phyloP scores from a whole-genome alignment of 2,113 vertebrate genomes.

The Corythaixoides concolor region DNA sequence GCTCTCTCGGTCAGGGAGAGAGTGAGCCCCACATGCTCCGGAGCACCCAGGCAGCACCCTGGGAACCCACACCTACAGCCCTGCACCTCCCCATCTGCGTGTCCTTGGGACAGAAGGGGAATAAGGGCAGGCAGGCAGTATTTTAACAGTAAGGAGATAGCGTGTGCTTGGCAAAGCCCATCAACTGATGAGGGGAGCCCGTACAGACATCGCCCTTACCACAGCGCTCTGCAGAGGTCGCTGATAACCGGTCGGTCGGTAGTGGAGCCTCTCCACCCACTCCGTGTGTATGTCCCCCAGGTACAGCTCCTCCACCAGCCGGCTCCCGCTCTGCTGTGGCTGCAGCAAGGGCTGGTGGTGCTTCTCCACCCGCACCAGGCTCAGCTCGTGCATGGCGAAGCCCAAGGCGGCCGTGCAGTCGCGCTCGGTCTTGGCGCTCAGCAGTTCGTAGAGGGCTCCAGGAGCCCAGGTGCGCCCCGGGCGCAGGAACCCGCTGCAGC shows the following conservation, averaged over 20 bases:
- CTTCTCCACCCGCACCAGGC: slow-evolving; percentile 81
- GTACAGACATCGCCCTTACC: slow-evolving; percentile 67
- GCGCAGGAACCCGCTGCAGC: slow-evolving; percentile 69
- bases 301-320: slow-evolving; percentile 84
- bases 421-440: slow-evolving; percentile 73
- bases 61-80: not conserved
- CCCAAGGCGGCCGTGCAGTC: slow-evolving; percentile 80
- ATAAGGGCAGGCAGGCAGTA: fast-evolving
- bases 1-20: not conserved
- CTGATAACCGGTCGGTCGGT: slow-evolving; percentile 88
- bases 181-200: fast-evolving
- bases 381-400: slow-evolving; percentile 89
- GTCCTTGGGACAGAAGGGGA: not conserved
- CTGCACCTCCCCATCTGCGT: fast-evolving
- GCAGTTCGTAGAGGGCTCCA: slow-evolving; percentile 79
- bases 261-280: slow-evolving; percentile 79
- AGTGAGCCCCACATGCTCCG: fast-evolving
- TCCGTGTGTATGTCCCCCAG: slow-evolving; percentile 89
- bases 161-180: not conserved
- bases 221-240: slow-evolving; percentile 85
- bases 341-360: slow-evolving; percentile 62
- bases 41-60: not conserved
- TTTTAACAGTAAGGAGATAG: fast-evolving
- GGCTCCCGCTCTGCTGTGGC: slow-evolving; percentile 44
- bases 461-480: slow-evolving; percentile 61